phyloP scores from a whole-genome alignment of 2,113 vertebrate species.

The Amblyornis subalaris region DNA sequence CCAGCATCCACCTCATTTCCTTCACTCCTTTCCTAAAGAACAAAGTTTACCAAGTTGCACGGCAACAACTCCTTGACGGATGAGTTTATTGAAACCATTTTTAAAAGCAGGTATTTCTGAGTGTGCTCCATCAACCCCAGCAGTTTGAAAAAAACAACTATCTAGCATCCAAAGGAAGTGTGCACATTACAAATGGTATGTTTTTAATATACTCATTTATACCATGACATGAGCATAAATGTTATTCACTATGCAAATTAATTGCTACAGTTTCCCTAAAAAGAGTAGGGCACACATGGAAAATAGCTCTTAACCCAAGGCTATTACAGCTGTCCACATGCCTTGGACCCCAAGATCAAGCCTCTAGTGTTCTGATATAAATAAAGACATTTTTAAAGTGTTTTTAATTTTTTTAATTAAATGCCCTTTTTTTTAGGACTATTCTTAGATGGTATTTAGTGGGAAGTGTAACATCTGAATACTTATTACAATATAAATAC shows the following conservation, averaged over 20 bases:
- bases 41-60: background rate
- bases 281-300: background rate
- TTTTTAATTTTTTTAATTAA: background rate
- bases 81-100: slow-evolving; percentile 22
- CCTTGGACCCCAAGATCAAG: background rate
- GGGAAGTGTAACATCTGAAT: slow-evolving; percentile 36
- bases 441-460: slow-evolving; percentile 27
- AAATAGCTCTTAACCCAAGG: background rate
- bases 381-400: background rate
- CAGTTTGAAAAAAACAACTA: slow-evolving; percentile 16
- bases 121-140: background rate
- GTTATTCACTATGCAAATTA: slow-evolving; percentile 11
- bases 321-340: background rate
- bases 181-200: background rate
- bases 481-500: slow-evolving; percentile 34
- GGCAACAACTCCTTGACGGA: background rate
- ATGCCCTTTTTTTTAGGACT: background rate
- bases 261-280: background rate
- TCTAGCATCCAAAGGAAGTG: slow-evolving; percentile 1
- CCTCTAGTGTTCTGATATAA: background rate
- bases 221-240: slow-evolving; percentile 21
- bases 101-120: slow-evolving; percentile 17
- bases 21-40: background rate
- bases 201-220: slow-evolving; percentile 10
- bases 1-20: fast-evolving